Conservation (phyloP, 2,797 vertebrate species). For the Enteromius unitaeniatus region DNA sequence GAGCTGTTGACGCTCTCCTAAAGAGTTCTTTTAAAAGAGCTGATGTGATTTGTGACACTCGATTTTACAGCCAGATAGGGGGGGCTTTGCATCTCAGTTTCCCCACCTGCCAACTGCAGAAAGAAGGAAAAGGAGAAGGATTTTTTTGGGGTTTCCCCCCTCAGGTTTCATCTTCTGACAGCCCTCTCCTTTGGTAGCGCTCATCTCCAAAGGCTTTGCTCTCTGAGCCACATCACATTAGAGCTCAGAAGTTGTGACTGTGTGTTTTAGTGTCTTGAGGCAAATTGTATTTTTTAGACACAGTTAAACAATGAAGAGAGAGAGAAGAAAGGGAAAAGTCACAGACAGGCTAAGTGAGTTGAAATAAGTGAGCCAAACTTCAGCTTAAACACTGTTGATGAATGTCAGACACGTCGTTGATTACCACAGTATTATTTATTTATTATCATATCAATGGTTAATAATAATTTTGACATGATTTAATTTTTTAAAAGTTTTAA, state of each 20-base stretch:
- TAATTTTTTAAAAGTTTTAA: neutral
- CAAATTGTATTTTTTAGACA: conserved; percentile 42
- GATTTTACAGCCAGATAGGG: conserved; percentile 56
- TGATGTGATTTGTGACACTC: conserved; percentile 51
- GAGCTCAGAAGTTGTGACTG: conserved; percentile 56
- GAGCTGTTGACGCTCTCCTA: conserved; percentile 58
- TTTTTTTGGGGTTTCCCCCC: neutral
- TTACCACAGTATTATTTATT: neutral
- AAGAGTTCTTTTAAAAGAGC: conserved; percentile 60
- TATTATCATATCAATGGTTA: neutral
- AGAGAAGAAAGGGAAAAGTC: neutral
- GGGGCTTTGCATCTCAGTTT: conserved; percentile 55
- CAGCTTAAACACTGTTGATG: neutral
- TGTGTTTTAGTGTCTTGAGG: conserved; percentile 52
- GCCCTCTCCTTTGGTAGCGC: conserved; percentile 55
- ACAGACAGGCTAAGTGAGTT: neutral
- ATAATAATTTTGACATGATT: neutral
- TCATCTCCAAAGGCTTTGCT: conserved; percentile 49
- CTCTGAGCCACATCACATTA: conserved; percentile 49
- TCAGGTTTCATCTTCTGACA: conserved; percentile 59
- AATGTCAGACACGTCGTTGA: neutral
- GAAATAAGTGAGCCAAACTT: neutral
- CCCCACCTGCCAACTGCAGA: conserved; percentile 48
- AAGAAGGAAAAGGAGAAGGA: conserved; percentile 42
- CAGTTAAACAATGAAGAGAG: conserved; percentile 59